Conservation (phyloP, 2,888 invertebrate species). For the Rotaria sp. region DNA sequence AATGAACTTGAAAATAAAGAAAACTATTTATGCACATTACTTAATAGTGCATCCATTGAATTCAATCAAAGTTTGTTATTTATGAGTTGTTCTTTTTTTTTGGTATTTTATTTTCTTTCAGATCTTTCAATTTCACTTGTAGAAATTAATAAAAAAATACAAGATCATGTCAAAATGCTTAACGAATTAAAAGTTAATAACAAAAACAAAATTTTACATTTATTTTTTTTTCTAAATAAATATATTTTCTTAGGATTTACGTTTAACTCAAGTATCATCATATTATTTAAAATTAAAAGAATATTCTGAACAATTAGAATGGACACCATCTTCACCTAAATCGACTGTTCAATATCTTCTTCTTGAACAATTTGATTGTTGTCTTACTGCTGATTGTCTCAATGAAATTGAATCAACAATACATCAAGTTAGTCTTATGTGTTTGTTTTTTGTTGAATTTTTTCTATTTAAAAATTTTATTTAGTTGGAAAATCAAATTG, state of each 20-base stretch:
- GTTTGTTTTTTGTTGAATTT: no score
- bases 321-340: neutral
- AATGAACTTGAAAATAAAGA: neutral
- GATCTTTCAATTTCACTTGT: neutral
- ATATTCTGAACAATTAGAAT: slow-evolving; percentile 13
- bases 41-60: neutral
- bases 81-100: neutral
- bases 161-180: neutral
- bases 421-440: neutral
- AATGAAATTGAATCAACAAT: slow-evolving; percentile 7
- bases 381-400: neutral
- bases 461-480: neutral
- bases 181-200: neutral
- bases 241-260: neutral
- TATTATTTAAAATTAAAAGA: slow-evolving; percentile 6
- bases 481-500: slow-evolving; percentile 3
- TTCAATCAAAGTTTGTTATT: neutral
- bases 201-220: neutral
- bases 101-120: neutral
- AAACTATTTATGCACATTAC: neutral
- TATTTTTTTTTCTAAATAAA: neutral
- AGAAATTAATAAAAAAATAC: neutral
- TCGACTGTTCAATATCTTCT: slow-evolving; percentile 17
- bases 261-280: neutral
- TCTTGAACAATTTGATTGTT: neutral